Percentiles rank a stretch among this genome's conserved stretches.
Evolutionary conservation across 2,888 invertebrate species (phyloP).

Genomic region (Pteria penguin): DNA sequence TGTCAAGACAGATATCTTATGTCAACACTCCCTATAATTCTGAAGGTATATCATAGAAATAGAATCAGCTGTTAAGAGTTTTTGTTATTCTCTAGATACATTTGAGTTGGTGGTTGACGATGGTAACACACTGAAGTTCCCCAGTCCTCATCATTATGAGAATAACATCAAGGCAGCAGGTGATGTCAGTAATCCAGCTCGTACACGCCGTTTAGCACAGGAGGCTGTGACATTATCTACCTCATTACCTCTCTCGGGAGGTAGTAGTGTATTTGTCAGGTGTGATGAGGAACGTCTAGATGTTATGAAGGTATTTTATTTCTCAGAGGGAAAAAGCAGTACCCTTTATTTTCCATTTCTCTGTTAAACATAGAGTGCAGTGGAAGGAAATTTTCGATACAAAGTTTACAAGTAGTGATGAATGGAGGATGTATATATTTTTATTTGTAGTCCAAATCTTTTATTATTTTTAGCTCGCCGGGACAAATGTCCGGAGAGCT

Average conservation of each 20-base stretch:
- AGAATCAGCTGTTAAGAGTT: neutral
- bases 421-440: no score
- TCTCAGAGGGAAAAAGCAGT: no score
- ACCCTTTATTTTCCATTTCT: no score
- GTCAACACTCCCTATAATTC: neutral
- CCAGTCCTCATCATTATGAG: slow-evolving; percentile 86
- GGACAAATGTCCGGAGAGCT: no score
- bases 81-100: slow-evolving; percentile 85
- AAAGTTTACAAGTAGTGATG: no score
- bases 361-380: no score
- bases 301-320: slow-evolving; percentile 90
- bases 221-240: slow-evolving; percentile 96
- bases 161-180: slow-evolving; percentile 92
- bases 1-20: neutral
- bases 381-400: no score
- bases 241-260: slow-evolving; percentile 93
- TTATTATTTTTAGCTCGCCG: no score
- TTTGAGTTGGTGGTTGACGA: slow-evolving; percentile 93
- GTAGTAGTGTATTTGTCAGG: slow-evolving; percentile 96
- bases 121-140: slow-evolving; percentile 87
- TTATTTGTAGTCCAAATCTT: no score
- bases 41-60: neutral
- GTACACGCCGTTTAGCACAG: slow-evolving; percentile 95
- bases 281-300: slow-evolving; percentile 96
- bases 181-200: slow-evolving; percentile 90